Conservation (phyloP, 1,140 invertebrate genomes). For the Apocrypta bakeri region DNA sequence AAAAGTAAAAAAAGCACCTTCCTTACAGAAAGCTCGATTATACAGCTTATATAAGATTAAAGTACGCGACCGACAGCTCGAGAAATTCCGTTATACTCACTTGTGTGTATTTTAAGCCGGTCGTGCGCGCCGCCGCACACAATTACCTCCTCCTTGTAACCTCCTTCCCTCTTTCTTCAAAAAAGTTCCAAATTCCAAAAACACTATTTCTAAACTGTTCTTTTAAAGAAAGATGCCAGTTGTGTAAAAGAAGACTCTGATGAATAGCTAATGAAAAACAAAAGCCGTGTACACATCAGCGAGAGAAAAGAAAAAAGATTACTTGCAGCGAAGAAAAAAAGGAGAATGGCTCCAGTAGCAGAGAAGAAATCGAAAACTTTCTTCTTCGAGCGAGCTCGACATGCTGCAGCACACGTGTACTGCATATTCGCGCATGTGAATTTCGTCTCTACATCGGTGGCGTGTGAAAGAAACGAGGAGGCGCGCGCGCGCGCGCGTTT, state of each 20-base stretch:
- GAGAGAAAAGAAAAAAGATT: neutral
- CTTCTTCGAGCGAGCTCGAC: neutral
- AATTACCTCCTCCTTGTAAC: neutral
- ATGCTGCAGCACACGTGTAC: neutral
- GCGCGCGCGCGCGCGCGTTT: conserved; percentile 6
- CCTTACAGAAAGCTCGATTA: conserved; percentile 36
- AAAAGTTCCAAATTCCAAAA: neutral
- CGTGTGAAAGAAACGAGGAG: conserved; percentile 26
- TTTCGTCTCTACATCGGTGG: conserved; percentile 15
- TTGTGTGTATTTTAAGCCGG: neutral
- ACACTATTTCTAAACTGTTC: neutral
- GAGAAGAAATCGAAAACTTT: neutral
- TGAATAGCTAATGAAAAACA: neutral
- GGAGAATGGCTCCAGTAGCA: neutral
- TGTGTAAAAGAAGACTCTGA: too few species aligned
- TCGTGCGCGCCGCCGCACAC: too few species aligned
- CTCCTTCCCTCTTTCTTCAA: neutral
- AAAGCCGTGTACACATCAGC: neutral
- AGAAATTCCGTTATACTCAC: conserved; percentile 16
- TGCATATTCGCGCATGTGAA: conserved; percentile 3
- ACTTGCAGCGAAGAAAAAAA: neutral
- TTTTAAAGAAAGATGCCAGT: neutral
- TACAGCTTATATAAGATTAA: conserved; percentile 8
- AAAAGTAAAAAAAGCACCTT: conserved; percentile 7
- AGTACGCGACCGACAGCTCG: neutral